Percentiles rank a stretch among this genome's conserved stretches.
Evolutionary conservation across 2,797 vertebrate species (phyloP).

Genomic region (Rhabdomys pumilio): DNA sequence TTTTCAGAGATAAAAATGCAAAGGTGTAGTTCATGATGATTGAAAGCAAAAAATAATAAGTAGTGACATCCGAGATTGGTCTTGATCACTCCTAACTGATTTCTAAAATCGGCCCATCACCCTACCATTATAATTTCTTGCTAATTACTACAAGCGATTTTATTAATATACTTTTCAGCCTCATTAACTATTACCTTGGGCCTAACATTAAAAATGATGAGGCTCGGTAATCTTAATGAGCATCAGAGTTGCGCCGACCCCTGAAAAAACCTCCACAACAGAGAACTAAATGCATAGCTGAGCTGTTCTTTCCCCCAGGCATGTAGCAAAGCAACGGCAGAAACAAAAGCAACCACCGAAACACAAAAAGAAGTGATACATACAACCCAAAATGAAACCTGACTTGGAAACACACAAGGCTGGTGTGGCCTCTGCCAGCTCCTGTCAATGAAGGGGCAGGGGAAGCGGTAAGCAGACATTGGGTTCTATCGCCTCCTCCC

Average conservation of each 20-base stretch:
- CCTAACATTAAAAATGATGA: constrained; percentile 88
- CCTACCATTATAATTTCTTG: constrained; percentile 81
- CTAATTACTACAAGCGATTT: constrained; percentile 89
- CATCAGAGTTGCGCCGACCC: constrained; percentile 81
- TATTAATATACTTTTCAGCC: constrained; percentile 90
- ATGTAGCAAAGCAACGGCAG: not conserved
- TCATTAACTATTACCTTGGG: constrained; percentile 90
- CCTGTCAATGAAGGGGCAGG: constrained; percentile 7
- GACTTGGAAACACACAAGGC: not conserved
- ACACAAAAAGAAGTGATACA: constrained; percentile 32
- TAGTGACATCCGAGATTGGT: constrained; percentile 61
- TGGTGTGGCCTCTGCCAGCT: not conserved
- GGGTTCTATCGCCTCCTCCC: not conserved
- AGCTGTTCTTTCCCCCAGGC: constrained; percentile 29
- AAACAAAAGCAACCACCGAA: not conserved
- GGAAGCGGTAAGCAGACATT: not conserved
- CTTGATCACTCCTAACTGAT: constrained; percentile 79
- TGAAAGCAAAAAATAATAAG: constrained; percentile 72
- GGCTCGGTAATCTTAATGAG: constrained; percentile 87
- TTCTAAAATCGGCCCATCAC: constrained; percentile 80
- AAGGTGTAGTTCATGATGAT: constrained; percentile 14
- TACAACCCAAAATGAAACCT: constrained; percentile 50
- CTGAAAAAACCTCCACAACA: constrained; percentile 70
- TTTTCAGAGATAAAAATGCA: constrained; percentile 59
- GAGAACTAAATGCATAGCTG: constrained; percentile 49